phyloP scores from a whole-genome alignment of 2,797 vertebrate species.

The Gobionotothen gibberifrons region DNA sequence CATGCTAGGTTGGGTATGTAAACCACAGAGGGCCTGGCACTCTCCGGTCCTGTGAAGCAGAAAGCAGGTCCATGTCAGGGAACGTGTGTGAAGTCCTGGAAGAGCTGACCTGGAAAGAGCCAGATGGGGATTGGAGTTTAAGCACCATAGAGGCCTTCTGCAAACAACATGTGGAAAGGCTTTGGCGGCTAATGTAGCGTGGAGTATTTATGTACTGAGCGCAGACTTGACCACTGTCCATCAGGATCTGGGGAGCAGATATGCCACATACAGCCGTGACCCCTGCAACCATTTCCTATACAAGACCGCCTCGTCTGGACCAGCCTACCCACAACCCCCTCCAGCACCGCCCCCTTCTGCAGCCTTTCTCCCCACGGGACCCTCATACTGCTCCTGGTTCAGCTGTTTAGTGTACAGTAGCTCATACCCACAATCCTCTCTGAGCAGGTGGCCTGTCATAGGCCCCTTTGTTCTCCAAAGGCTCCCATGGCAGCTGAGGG shows the following conservation, averaged over 20 bases:
- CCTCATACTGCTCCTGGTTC: conserved; percentile 57
- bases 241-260: conserved; percentile 61
- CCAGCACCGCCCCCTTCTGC: neutral
- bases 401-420: conserved; percentile 78
- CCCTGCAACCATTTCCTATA: conserved; percentile 32
- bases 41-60: conserved; percentile 27
- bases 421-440: conserved; percentile 72
- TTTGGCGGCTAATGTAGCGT: conserved; percentile 85
- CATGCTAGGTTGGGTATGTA: conserved; percentile 46
- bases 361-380: conserved; percentile 28
- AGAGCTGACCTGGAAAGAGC: conserved; percentile 76
- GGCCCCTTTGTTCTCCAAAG: conserved; percentile 66
- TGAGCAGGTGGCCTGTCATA: conserved; percentile 75
- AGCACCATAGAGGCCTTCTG: conserved; percentile 78
- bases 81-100: conserved; percentile 56
- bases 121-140: conserved; percentile 72
- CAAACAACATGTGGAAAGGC: conserved; percentile 86
- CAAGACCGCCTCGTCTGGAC: conserved; percentile 33
- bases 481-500: conserved; percentile 66
- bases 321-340: neutral
- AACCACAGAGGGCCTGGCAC: conserved; percentile 42
- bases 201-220: conserved; percentile 82
- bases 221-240: conserved; percentile 70
- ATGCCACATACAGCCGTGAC: conserved; percentile 43
- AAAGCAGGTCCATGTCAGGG: conserved; percentile 63